Evolutionary conservation across 2,113 vertebrate species (phyloP).

Genomic region (Nyctereutes procyonoides): DNA sequence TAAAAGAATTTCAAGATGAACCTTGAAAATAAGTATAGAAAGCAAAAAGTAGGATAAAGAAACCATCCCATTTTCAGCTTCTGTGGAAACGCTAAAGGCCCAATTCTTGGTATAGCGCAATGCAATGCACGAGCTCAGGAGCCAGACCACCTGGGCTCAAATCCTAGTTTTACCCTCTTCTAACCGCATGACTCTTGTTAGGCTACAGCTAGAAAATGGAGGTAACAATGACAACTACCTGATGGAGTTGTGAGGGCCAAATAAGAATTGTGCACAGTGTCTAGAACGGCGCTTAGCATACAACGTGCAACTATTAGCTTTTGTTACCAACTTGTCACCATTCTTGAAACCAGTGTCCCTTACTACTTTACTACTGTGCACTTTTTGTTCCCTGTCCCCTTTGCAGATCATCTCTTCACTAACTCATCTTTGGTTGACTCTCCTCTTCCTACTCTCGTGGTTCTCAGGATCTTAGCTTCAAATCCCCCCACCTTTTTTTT

Average conservation of each 20-base stretch:
- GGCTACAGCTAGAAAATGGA: background rate
- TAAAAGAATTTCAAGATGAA: background rate
- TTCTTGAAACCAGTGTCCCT: background rate
- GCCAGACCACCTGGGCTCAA: background rate
- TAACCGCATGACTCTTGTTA: background rate
- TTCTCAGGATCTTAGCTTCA: background rate
- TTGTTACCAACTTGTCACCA: background rate
- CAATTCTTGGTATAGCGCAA: background rate
- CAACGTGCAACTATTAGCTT: background rate
- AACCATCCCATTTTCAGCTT: background rate
- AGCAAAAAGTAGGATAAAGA: background rate
- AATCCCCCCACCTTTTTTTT: background rate
- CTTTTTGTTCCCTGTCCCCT: background rate
- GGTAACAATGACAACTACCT: background rate
- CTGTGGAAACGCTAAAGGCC: background rate
- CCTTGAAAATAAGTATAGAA: background rate
- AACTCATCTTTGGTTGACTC: background rate
- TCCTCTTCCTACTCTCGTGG: background rate
- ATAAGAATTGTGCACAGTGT: background rate
- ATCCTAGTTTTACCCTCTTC: background rate
- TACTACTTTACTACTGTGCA: background rate
- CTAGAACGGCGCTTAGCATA: background rate
- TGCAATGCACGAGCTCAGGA: background rate
- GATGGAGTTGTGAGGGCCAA: background rate
- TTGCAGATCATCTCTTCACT: background rate